Base-by-base conservation (phyloP, 1,140 invertebrate genomes). In the Cydia pomonella region DNA sequence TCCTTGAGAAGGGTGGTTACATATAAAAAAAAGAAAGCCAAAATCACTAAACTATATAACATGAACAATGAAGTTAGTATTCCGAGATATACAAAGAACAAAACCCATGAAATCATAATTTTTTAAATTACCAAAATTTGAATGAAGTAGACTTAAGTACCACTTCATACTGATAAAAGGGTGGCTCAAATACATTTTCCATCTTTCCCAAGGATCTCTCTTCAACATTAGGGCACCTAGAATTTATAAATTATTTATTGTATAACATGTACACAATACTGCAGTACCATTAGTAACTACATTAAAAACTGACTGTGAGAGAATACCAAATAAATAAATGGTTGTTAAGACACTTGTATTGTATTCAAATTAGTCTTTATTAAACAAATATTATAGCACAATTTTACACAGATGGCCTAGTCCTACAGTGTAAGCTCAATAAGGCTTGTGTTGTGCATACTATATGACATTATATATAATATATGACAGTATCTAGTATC, bases 141-240 rank as follows among this genome's bases (percentile, higher is more conserved):
- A 90, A 80, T 93, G 87, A 72, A 89, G 88, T 86, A 93, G 92
- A 86, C 90, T 92, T 92, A 93, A 94, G 90, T 90, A 93, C 92
- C 92, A 93, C 87, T 93, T 93, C 77, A 91, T 90, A 91, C 91
- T 92, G 82, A 93, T 93, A 87, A 93, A 86, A 84, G 91, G 92
- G 86, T 93, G 93, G 63, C 82, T 90, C 80, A 93, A 83, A 82
- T 92, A 92, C 84, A 91, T 91, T 93, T 93, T 93, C 90, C 92
- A 93, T 87, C 91, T 86, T 89, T 93, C 92, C 92, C 92, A 94
- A 63, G 89, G 90, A 85, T 92, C 89, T 85, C 85, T 91, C 84
- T 93, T 93, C 92, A 93, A 90, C 92, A 93, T 93, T 84, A 93
- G 89, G 77, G 90, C 91, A 91, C 92, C 92, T 93, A 93, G 84